These are phyloP conservation scores for Blastobasis adustella DNA, from an alignment of 2,888 invertebrate species.

Conservation along the genomic window DNA sequence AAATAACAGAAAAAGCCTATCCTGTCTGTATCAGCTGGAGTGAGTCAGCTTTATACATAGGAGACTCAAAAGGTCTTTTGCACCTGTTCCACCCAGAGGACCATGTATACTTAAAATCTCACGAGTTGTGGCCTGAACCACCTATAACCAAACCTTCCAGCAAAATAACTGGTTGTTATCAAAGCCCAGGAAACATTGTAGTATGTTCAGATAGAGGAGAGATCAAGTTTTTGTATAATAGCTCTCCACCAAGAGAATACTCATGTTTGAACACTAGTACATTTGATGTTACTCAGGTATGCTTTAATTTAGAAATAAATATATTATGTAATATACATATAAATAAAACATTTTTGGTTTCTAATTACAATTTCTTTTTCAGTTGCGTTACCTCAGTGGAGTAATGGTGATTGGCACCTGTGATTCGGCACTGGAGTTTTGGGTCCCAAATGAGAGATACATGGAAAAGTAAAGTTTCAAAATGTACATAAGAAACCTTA, in stretches of 20 bases:
- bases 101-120: conserved; percentile 36
- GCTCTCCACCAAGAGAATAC: conserved; percentile 55
- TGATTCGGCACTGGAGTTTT: conserved; percentile 66
- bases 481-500: too few relatives aligned
- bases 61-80: conserved; percentile 60
- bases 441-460: conserved; percentile 52
- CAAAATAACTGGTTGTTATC: conserved; percentile 57
- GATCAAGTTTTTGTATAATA: conserved; percentile 63
- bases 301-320: not conserved
- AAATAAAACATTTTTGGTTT: not conserved
- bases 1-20: conserved; percentile 51
- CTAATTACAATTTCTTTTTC: conserved; percentile 24
- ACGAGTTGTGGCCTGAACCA: conserved; percentile 55
- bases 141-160: conserved; percentile 43
- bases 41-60: conserved; percentile 53
- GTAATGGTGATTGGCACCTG: conserved; percentile 67
- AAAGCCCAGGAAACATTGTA: conserved; percentile 55
- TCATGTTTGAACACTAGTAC: conserved; percentile 45
- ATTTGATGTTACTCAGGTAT: conserved; percentile 62
- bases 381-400: conserved; percentile 63
- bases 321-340: not conserved
- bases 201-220: conserved; percentile 63
- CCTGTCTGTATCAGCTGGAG: conserved; percentile 61
- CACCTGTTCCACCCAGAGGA: conserved; percentile 57
- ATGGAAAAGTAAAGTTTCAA: too few relatives aligned